These are phyloP conservation scores for Etheostoma spectabile DNA, from an alignment of 2,113 vertebrate species.

Conservation along the genomic window DNA sequence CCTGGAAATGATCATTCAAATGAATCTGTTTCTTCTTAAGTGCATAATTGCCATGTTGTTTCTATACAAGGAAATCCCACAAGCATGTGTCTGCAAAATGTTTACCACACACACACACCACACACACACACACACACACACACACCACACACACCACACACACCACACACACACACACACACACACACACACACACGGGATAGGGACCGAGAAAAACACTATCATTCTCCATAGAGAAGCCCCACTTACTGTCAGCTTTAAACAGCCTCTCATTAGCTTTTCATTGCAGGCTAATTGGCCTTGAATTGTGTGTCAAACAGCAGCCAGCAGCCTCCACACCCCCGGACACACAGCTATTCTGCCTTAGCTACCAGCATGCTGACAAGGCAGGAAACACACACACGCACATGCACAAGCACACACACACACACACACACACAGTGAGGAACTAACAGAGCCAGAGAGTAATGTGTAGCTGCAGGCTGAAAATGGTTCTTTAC, in stretches of 20 bases:
- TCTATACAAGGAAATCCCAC: conserved; percentile 44
- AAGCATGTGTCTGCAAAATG: conserved; percentile 38
- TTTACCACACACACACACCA: conserved; percentile 7
- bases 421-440: no score
- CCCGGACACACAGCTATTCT: conserved; percentile 19
- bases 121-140: conserved; percentile 27
- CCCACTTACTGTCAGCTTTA: conserved; percentile 64
- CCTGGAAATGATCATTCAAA: conserved; percentile 12
- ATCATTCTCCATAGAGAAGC: conserved; percentile 51
- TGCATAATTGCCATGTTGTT: conserved; percentile 40
- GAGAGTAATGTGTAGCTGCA: not conserved
- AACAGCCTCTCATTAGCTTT: conserved; percentile 67
- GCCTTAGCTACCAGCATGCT: not conserved
- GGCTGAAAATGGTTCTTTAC: not conserved
- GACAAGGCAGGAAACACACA: not conserved
- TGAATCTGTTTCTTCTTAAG: conserved; percentile 5
- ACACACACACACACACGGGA: conserved; percentile 22
- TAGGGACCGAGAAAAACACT: conserved; percentile 39
- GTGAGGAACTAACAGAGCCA: not conserved
- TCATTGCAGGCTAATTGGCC: conserved; percentile 64
- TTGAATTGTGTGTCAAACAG: conserved; percentile 53
- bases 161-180: conserved; percentile 22
- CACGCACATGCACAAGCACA: no score
- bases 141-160: conserved; percentile 19
- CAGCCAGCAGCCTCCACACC: conserved; percentile 24